A percentile compares a stretch with the other conserved stretches of the same genome.
These are phyloP conservation scores for Heliocidaris tuberculata DNA, from an alignment of 35 echinoderm and acorn worm genomes.

Conservation along the genomic window DNA sequence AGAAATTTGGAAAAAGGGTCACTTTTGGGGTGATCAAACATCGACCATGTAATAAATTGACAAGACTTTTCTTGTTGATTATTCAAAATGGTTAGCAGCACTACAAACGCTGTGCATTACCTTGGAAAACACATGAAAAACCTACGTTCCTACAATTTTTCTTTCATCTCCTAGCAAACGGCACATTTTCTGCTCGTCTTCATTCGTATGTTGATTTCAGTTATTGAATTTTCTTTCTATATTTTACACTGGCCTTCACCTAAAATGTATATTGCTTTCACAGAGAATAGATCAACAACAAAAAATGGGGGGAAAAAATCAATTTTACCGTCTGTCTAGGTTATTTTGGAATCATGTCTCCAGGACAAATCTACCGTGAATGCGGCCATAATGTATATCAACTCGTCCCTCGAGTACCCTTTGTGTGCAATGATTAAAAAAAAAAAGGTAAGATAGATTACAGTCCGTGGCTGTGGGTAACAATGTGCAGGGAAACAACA, in stretches of 20 bases:
- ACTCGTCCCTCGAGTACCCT: background rate
- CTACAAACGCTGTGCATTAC: background rate
- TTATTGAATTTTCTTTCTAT: background rate
- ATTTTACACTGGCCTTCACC: background rate
- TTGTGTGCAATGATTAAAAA: background rate
- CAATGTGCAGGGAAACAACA: background rate
- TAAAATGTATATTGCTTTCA: background rate
- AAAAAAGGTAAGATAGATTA: background rate
- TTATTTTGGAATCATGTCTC: slow-evolving; percentile 1
- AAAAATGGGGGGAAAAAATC: background rate
- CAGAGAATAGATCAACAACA: background rate
- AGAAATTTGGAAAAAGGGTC: too few species aligned
- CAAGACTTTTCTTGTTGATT: too few species aligned
- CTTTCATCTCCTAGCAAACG: background rate
- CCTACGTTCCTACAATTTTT: background rate
- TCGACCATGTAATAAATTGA: too few species aligned
- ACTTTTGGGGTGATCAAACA: too few species aligned
- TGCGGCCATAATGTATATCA: background rate
- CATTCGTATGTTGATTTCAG: background rate
- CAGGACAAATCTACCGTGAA: background rate
- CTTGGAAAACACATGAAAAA: background rate
- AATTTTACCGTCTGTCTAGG: background rate
- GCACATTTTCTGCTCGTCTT: background rate
- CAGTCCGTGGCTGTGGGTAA: background rate
- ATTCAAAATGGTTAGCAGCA: too few species aligned